Percentiles rank a stretch among this genome's conserved stretches.
phyloP scores from a whole-genome alignment of 2,888 invertebrate genomes.

The Sminthurinus aureus region DNA sequence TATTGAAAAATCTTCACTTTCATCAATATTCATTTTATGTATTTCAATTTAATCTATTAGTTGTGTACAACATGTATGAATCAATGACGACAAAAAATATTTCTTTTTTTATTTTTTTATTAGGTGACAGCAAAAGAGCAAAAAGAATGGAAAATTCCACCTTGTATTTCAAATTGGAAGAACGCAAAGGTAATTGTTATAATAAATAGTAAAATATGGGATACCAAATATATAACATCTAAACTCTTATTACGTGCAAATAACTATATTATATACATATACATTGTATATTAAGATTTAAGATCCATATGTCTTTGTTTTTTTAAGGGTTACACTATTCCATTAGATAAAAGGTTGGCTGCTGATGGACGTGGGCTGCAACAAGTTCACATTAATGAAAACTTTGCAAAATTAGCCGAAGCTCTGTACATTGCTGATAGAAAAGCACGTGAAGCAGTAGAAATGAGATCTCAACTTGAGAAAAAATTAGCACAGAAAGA shows the following conservation, averaged over 20 bases:
- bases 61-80: too few species aligned
- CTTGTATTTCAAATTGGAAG: constrained; percentile 99
- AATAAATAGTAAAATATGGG: too few species aligned
- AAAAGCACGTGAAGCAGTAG: constrained; percentile 97
- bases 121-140: constrained; percentile 94
- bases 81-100: too few species aligned
- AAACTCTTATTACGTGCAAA: too few species aligned
- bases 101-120: too few species aligned
- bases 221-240: too few species aligned
- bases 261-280: too few species aligned
- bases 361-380: constrained; percentile 98
- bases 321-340: constrained; percentile 88
- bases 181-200: constrained; percentile 84
- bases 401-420: constrained; percentile 98
- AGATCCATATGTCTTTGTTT: constrained; percentile 26
- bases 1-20: too few species aligned
- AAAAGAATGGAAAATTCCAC: constrained; percentile 99
- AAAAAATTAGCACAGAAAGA: constrained; percentile 96
- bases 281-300: too few species aligned
- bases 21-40: not conserved
- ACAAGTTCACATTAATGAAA: constrained; percentile 97
- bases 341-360: constrained; percentile 95
- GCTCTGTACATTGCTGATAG: constrained; percentile 97
- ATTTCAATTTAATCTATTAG: too few species aligned
- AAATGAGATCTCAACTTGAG: constrained; percentile 94